A percentile compares a stretch with the other conserved stretches of the same genome.
phyloP scores from a whole-genome alignment of 1,140 invertebrate species.

The Drosophila willistoni region DNA sequence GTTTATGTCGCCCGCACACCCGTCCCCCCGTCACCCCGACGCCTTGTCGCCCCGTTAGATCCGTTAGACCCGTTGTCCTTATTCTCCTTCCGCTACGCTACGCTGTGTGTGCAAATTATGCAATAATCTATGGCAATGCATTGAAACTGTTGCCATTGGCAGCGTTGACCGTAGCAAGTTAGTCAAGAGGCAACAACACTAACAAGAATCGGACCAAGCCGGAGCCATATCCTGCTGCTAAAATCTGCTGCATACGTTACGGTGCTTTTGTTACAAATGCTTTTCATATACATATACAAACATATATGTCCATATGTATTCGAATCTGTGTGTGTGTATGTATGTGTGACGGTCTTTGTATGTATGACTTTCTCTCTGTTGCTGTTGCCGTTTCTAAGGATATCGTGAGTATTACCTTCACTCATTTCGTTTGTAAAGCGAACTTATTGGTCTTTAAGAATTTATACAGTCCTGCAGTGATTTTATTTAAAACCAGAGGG shows the following conservation, averaged over 20 bases:
- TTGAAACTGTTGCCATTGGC: constrained; percentile 70
- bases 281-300: constrained; percentile 5
- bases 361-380: neutral
- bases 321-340: neutral
- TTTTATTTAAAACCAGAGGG: no score
- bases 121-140: constrained; percentile 76
- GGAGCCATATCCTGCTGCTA: constrained; percentile 40
- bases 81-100: constrained; percentile 25
- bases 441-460: no score
- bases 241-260: constrained; percentile 72
- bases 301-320: neutral
- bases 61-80: constrained; percentile 1
- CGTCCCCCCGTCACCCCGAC: no score
- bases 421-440: constrained; percentile 34
- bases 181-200: constrained; percentile 52
- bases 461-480: no score
- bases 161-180: constrained; percentile 55
- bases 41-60: neutral
- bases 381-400: constrained; percentile 21
- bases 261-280: constrained; percentile 34
- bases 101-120: constrained; percentile 67
- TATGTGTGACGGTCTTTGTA: neutral
- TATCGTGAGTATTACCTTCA: constrained; percentile 49
- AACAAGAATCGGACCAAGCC: constrained; percentile 8
- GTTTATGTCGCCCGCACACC: constrained; percentile 2